Evolutionary conservation across 1,140 invertebrate genomes (phyloP), one percentile per base, ranked within the genome.

Genomic region (Drosophila repletoides): DNA sequence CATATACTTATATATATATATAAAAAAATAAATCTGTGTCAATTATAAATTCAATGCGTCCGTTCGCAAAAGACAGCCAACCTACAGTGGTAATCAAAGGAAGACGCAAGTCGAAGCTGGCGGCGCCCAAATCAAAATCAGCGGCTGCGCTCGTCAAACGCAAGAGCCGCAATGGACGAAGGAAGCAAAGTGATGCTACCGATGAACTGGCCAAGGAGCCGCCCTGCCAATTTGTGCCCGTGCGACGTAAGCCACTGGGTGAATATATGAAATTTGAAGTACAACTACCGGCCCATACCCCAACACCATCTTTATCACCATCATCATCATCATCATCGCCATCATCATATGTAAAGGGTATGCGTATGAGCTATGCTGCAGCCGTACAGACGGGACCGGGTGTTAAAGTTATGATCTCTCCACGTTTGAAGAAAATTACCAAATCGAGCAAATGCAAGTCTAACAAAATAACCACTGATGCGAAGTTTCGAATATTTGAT

Each of bases 211-310:
- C 14, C n/a, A 65, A 48, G 19, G 63, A 63, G 10, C 31, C 48
- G n/a, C 12, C 53, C 6, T 41, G 43, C 22, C 68, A 71, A 4
- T 69, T 69, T 33, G 69, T 76, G 5, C 63, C 75, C 2, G 43
- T 76, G n/a, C 72, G 69, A 2, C 68, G 58, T 6, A 79, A 79
- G n/a, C 75, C 75, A 5, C 36, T 79, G 4, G 64, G 72, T 5
- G 75, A 79, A 15, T 79, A 76, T 22, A 46, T 79, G 43, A 46
- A 61, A 9, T 17, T 72, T 2, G 59, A 66, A 6, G 38, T 26
- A n/a, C 56, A 14, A 5, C 4, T n/a, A 7, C 10, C 22, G 9
- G 10, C 15, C 38, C n/a, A n/a, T n/a, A n/a, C n/a, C n/a, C n/a
- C n/a, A n/a, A n/a, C n/a, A n/a, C n/a, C n/a, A n/a, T n/a, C n/a